Base-by-base conservation (phyloP, 2,113 vertebrate species). In the Lampris incognitus region DNA sequence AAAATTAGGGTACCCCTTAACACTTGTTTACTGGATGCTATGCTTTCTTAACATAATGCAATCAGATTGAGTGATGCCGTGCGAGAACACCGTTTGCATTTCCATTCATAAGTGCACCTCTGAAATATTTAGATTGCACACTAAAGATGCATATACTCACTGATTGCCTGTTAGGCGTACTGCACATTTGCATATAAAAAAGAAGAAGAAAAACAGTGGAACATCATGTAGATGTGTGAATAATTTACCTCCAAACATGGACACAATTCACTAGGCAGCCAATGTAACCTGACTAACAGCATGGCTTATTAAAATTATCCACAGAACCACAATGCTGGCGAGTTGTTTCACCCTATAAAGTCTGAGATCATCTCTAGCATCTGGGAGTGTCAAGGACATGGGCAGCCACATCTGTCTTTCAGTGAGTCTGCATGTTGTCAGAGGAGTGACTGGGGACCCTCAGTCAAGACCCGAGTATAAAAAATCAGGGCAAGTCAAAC, bases 81-180 rank as follows among this genome's bases (percentile, higher is more conserved):
- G 84, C 65, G 58, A 66, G 57, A 68, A 63, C 60, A 48, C 40
- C 65, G 46, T 72, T 81, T 62, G 44, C 6, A 65, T 75, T 82
- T 55, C 60, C 63, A 82, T 85, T 79, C 69, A 59, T 68, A 75
- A 66, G 52, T 74, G 69, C 66, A 68, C 55, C 11, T 54, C 65
- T 73, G 75, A 85, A 77, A 78, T 79, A 90, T 85, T 71, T 42
- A 74, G 64, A 79, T 76, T 69, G 66, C 77, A 70, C 57, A 68
- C 57, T 66, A 72, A 76, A 74, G 65, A 44, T 42, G 39, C 42
- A 66, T 46, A 36, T 74, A 46, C 69, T 52, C 0, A 10, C 76
- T 89, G 89, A 90, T 87, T 87, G 74, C 87, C 87, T 72, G 77
- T 86, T 86, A 87, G 36, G 56, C 48, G 10, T n/a, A 58, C 72